Evolutionary conservation across 2,888 invertebrate genomes (phyloP).

Genomic region (Hemistola chrysoprasaria): DNA sequence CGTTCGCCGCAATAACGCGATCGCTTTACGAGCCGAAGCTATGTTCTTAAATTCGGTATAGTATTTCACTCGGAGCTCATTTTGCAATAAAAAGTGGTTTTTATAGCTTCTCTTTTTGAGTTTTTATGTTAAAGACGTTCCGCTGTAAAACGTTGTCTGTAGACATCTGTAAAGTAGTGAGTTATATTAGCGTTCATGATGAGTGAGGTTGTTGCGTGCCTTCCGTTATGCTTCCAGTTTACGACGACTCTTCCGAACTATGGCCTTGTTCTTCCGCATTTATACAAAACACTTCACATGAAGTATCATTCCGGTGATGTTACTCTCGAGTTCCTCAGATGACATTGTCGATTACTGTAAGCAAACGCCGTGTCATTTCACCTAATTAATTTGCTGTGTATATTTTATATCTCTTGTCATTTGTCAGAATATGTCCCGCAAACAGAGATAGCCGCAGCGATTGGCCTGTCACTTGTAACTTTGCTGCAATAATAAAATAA

Average conservation of each 20-base stretch:
- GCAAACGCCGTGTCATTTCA: no score
- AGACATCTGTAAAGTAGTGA: slow-evolving; percentile 23
- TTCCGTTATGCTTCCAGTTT: slow-evolving; percentile 15
- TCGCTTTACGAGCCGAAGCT: slow-evolving; percentile 58
- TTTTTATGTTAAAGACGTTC: slow-evolving; percentile 29
- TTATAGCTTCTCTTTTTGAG: slow-evolving; percentile 31
- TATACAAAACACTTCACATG: no score
- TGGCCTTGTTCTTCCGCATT: slow-evolving; percentile 12
- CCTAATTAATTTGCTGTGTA: no score
- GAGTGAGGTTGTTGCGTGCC: slow-evolving; percentile 13
- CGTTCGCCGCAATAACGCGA: slow-evolving; percentile 65
- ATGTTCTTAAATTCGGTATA: slow-evolving; percentile 55
- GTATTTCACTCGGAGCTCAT: slow-evolving; percentile 45
- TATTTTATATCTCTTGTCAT: neutral
- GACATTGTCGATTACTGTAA: no score
- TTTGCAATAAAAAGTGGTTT: slow-evolving; percentile 32
- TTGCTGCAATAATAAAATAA: slow-evolving; percentile 16
- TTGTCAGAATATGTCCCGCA: neutral
- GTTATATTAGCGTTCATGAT: slow-evolving; percentile 17
- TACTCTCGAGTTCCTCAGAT: no score
- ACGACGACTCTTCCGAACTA: slow-evolving; percentile 14
- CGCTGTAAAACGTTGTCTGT: slow-evolving; percentile 25
- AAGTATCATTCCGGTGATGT: no score
- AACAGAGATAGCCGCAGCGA: neutral
- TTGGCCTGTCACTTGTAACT: slow-evolving; percentile 8